Evolutionary conservation across 2,888 invertebrate species (phyloP), one percentile per base, ranked within the genome.

Genomic region (Meloe dianella): DNA sequence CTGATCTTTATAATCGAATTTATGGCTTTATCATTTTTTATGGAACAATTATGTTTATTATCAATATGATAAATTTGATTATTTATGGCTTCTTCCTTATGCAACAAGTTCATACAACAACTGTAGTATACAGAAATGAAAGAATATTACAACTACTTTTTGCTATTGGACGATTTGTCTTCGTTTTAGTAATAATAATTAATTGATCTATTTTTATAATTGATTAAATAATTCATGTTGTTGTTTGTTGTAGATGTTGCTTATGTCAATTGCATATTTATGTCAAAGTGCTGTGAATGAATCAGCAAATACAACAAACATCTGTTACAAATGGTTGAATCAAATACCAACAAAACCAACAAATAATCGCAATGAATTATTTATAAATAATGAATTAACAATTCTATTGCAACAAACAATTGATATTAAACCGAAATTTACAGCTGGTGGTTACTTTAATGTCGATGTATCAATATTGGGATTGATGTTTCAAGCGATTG

Each of bases 371-470:
- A 32, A 5, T 32, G 32, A 10, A 6, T 10, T 7, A 32, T 9
- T 9, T 7, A 1, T 9, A 32, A 1, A 32, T 2, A 10, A 32
- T 9, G 32, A 32, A 10, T 9, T 32, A 7, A 32, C 7, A 3
- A 6, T 32, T 32, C 7, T 9, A n/a, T n/a, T 65, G 2, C 65
- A 64, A 61, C 63, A 67, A 29, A 10, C 65, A 24, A 62, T 63
- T 27, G 10, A 61, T 20, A 54, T 56, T 5, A 63, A 65, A 64
- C 71, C 71, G 8, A 65, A 64, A 65, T 71, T 71, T 51, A 64
- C 69, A n/a, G 71, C 71, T 14, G 61, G 61, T 51, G 64, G 67
- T 60, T 61, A 67, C 5, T 69, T 71, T 54, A 64, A 69, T 51
- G 58, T 71, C 12, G 54, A 69, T 54, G 69, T 57, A 41, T 17